Evolutionary conservation across 2,797 vertebrate species (phyloP), one percentile per base, ranked within the genome.

Genomic region (Apogon hyalosoma): DNA sequence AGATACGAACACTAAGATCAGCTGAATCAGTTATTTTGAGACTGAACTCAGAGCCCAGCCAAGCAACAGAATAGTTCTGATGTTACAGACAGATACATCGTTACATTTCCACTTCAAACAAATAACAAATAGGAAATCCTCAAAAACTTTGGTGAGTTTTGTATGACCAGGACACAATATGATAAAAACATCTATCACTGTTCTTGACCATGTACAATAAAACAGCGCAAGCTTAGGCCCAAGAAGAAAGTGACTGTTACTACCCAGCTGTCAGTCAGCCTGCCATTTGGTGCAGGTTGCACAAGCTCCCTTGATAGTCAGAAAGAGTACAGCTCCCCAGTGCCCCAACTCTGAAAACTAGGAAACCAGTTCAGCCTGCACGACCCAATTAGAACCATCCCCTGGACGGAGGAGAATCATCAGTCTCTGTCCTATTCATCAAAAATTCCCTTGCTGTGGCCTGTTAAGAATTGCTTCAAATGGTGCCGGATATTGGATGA

Each of bases 261-360:
- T 50, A 7, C 11, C 13, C 9, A 7, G 41, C 46, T 51, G 57
- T 69, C 78, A 67, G 54, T 74, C 75, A 38, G 28, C 28, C 60
- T 63, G 55, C 62, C 71, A 73, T 73, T 45, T 57, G 7, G 51
- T 15, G 47, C 57, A 82, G 40, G 52, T 57, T 76, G 54, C 73
- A 54, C 45, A 55, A n/a, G 54, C 48, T 91, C 88, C 83, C 89
- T 63, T 14, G 82, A 74, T n/a, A 87, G 76, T 69, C 78, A 88
- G 67, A 94, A 93, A 61, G 85, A 93, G 93, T 70, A 87, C 93
- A 93, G 88, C 83, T 92, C 93, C 90, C 93, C 41, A 11, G 85
- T 53, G 92, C n/a, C 73, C 16, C 75, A 59, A 64, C 78, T 89
- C 84, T 52, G 79, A 89, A 89, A 90, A 88, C 73, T 83, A 83